phyloP scores from a whole-genome alignment of 2,888 invertebrate species.

The Vesta saturnalis region DNA sequence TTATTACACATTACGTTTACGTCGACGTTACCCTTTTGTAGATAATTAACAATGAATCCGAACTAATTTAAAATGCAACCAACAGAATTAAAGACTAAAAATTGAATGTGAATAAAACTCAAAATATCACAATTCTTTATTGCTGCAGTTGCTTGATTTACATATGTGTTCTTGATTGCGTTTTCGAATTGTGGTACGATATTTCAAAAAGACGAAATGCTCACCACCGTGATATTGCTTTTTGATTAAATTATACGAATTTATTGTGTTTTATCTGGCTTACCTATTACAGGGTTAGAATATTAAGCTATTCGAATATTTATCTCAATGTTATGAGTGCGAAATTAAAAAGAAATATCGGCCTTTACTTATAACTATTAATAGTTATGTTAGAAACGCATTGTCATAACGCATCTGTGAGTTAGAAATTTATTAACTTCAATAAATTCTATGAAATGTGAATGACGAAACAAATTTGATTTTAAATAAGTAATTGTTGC shows the following conservation, averaged over 20 bases:
- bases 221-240: conserved; percentile 36
- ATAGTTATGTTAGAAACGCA: background rate
- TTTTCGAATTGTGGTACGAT: conserved; percentile 35
- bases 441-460: conserved; percentile 4
- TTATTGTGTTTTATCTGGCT: conserved; percentile 26
- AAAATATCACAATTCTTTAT: conserved; percentile 23
- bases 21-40: background rate
- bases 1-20: background rate
- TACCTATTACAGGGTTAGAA: conserved; percentile 2
- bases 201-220: conserved; percentile 38
- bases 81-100: conserved; percentile 6
- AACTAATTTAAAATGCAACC: conserved; percentile 14
- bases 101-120: conserved; percentile 3
- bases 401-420: conserved; percentile 2
- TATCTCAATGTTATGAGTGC: background rate
- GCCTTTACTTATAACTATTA: no score
- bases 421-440: background rate
- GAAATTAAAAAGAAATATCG: no score
- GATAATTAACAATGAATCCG: background rate
- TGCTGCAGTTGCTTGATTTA: conserved; percentile 31
- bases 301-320: conserved; percentile 1
- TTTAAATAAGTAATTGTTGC: conserved; percentile 32
- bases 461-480: conserved; percentile 32
- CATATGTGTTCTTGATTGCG: conserved; percentile 34
- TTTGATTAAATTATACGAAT: conserved; percentile 37